Percentiles rank a stretch among this genome's conserved stretches.
phyloP scores from a whole-genome alignment of 2,888 invertebrate genomes.

The Lingula anatina region DNA sequence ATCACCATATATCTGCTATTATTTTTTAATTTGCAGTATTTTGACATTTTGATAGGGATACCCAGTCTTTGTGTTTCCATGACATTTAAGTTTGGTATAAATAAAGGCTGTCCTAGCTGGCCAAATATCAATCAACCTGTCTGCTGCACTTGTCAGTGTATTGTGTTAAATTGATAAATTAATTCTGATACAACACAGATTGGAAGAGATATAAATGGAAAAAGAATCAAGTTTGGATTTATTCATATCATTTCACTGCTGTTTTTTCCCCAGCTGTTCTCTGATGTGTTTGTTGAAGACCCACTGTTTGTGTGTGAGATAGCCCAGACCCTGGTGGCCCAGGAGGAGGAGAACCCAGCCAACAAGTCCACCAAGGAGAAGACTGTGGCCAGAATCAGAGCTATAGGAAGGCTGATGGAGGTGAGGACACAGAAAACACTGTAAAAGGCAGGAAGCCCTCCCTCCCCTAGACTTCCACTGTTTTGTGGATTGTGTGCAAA shows the following conservation, averaged over 20 bases:
- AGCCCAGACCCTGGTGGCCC: slow-evolving; percentile 23
- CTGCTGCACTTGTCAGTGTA: neutral
- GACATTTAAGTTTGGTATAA: too few species aligned
- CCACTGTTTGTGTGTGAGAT: slow-evolving; percentile 42
- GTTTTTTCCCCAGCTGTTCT: slow-evolving; percentile 45
- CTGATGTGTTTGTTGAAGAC: slow-evolving; percentile 44
- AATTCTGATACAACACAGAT: neutral
- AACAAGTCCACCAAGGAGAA: slow-evolving; percentile 2
- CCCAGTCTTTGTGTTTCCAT: neutral
- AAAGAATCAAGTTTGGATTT: too few species aligned
- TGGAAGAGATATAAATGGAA: neutral
- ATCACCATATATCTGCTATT: neutral
- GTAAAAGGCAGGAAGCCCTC: slow-evolving; percentile 3
- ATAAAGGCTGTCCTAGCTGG: too few species aligned
- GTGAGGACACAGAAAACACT: slow-evolving; percentile 1
- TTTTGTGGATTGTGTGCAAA: too few species aligned
- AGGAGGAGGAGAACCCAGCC: slow-evolving; percentile 3
- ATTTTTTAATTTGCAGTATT: neutral
- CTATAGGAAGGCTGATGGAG: too few species aligned
- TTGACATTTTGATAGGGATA: neutral
- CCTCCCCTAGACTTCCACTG: too few species aligned
- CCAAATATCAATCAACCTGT: too few species aligned
- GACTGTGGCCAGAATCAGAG: too few species aligned
- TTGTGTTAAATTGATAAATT: neutral
- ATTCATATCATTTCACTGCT: too few species aligned